Conservation (phyloP, 2,113 vertebrate genomes). For the Syngnathus typhle region DNA sequence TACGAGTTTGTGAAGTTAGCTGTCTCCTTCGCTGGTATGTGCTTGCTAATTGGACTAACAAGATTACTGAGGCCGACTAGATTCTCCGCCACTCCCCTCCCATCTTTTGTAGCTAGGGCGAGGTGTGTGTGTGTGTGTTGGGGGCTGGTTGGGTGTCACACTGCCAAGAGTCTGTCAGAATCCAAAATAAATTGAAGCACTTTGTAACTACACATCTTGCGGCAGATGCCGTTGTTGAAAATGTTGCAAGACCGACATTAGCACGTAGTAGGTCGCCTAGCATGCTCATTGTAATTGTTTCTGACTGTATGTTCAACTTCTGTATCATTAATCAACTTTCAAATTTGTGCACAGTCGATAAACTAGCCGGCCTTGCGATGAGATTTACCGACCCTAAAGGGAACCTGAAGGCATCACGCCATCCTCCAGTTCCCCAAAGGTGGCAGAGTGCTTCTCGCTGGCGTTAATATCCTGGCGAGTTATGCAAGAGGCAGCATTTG, state of each 20-base stretch:
- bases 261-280: neutral
- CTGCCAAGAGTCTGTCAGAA: neutral
- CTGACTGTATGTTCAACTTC: neutral
- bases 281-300: no score
- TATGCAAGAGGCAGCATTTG: conserved; percentile 60
- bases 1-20: conserved; percentile 34
- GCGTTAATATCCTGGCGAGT: conserved; percentile 48
- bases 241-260: neutral
- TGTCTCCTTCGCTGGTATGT: conserved; percentile 36
- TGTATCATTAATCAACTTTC: no score
- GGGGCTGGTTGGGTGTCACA: neutral
- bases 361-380: neutral
- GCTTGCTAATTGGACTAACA: conserved; percentile 65
- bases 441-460: conserved; percentile 33
- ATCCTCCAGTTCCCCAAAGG: conserved; percentile 38
- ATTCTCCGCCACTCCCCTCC: conserved; percentile 46
- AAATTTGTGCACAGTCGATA: neutral
- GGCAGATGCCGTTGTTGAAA: no score
- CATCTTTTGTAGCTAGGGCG: conserved; percentile 22
- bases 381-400: neutral
- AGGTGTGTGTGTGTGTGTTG: neutral
- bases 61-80: conserved; percentile 63
- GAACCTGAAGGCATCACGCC: neutral
- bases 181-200: neutral
- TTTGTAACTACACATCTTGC: neutral